These are phyloP conservation scores for Yponomeuta cagnagella DNA, from an alignment of 2,888 invertebrate genomes.

Conservation along the genomic window DNA sequence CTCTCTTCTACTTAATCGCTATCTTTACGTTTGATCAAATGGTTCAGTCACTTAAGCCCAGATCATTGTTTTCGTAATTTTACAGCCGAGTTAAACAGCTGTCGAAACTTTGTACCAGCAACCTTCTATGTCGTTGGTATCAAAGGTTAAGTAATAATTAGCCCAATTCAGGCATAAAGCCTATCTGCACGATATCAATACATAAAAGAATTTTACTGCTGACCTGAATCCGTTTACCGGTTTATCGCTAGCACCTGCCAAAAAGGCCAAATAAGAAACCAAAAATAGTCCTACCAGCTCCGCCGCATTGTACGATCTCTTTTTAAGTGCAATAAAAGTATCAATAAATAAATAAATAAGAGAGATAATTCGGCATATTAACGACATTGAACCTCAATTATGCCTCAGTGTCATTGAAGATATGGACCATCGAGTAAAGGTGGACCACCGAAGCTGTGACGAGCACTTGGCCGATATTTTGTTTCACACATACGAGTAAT, in stretches of 20 bases:
- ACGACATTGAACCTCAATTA: too few relatives aligned
- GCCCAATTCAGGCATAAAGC: neutral
- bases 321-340: too few relatives aligned
- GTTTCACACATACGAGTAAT: too few relatives aligned
- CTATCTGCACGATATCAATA: neutral
- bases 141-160: conserved; percentile 3
- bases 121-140: neutral
- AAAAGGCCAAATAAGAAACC: neutral
- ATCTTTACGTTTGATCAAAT: neutral
- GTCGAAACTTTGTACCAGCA: neutral
- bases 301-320: too few relatives aligned
- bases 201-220: neutral
- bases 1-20: neutral
- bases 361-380: too few relatives aligned
- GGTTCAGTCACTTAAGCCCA: neutral
- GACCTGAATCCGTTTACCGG: neutral
- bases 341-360: too few relatives aligned
- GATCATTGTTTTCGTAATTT: conserved; percentile 1
- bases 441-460: too few relatives aligned
- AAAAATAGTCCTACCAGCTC: neutral
- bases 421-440: too few relatives aligned
- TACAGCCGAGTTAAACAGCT: neutral
- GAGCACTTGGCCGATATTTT: too few relatives aligned
- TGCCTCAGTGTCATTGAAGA: too few relatives aligned
- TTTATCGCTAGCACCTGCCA: neutral